Base-by-base conservation (phyloP, 2,888 invertebrate genomes). In the Stegophylla sp. region DNA sequence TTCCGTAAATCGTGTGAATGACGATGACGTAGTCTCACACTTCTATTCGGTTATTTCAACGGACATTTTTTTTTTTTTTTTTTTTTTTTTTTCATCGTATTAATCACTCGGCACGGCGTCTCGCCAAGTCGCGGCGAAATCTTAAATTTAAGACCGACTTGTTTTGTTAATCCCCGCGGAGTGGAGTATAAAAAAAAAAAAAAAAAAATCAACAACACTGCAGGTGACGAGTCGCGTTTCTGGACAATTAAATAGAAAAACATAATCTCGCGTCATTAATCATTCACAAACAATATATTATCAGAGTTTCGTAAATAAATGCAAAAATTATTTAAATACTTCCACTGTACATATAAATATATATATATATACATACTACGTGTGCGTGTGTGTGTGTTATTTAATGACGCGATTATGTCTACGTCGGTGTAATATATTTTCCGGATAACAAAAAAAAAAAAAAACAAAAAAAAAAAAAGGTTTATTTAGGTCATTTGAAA, bases 271-370 rank as follows among this genome's bases (percentile, higher is more conserved):
- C 5, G 0, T 43, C 26, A 17, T 66, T 67, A 23, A 34, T 34
- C 34, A 41, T 66, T 23, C 23, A 45, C 12, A 13, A 45, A 67
- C 12, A 45, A 67, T 23, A 1, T 10, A 5, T 5, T 10, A 10
- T 45, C 10, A 17, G 67, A 26, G 15, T 45, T 45, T 26, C 17
- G 17, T 67, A 26, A 34, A 34, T 34, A 17, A 26, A 15, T 66
- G 43, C 13, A 66, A 10, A 66, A 66, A 66, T 45, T 43, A 66
- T 43, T 64, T 64, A 45, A 67, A 45, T 20, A 23, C 23, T 56
- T 34, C 34, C 34, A 5, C 34, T 5, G 7, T 34, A 34, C 34
- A 34, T 7, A 34, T 7, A 3, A 5, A 7, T 34, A 0, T 3
- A 20, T 56, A 20, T 34, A 48, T 51, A 51, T 23, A 34, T 45